Base-by-base conservation (phyloP, 2,888 invertebrate species). In the Belgica antarctica region DNA sequence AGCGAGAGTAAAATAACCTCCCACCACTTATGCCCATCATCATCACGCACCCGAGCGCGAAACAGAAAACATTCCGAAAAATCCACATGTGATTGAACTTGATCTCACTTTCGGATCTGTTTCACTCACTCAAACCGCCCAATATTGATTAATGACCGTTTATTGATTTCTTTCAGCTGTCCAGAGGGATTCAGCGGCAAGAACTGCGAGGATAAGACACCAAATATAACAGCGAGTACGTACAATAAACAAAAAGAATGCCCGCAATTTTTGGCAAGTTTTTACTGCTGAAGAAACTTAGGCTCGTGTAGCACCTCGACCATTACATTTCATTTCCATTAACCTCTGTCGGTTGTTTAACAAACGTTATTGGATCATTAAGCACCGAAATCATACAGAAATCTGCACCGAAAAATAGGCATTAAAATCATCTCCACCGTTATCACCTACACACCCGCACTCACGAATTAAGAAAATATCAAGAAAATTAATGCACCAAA, bases 201-300 rank as follows among this genome's bases (percentile, higher is more conserved):
- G 74, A 78, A 78, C 73, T 80, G 80, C 75, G 78, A 80, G 72
- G 75, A 76, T 62, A 77, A 77, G 74, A 76, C 76, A 74, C 75
- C 76, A 73, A 77, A 74, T 74, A 75, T 74, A 75, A 76, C 77
- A 76, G 77, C 78, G 76, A 79, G 80, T 80, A 80, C 77, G 80
- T 80, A 79, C 78, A 77, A 75, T 77, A 78, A 78, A 75, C 76
- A 76, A 75, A 76, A 77, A 75, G 77, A 78, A 77, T 77, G 77
- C 77, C 73, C 76, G 71, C 76, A 76, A 75, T 79, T 73, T 77
- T 77, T 75, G 73, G 80, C 79, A 77, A 77, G 79, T 77, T 79
- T 73, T 78, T 79, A 80, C 77, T 80, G 80, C 79, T 80, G 79
- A 79, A 80, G 68, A 68, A 68, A 70, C 3, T 70, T 70, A 70